A percentile compares a stretch with the other conserved stretches of the same genome.
These are phyloP conservation scores for Chionis minor DNA, from an alignment of 2,113 vertebrate genomes.

Conservation along the genomic window DNA sequence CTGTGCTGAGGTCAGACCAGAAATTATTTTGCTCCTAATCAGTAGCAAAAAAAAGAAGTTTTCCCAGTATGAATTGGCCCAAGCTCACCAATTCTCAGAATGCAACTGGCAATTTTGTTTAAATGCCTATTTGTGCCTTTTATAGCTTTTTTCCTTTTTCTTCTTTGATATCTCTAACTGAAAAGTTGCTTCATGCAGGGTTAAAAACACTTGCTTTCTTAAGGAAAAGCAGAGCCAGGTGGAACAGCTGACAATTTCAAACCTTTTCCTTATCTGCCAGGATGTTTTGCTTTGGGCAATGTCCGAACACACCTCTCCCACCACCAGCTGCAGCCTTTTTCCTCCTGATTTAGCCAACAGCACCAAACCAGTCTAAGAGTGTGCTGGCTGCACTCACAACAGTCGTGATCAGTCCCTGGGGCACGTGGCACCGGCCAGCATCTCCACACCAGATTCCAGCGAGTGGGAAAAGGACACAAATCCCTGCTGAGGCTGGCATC, in stretches of 20 bases:
- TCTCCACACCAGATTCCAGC: not conserved
- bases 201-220: not conserved
- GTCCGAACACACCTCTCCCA: not conserved
- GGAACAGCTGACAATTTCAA: not conserved
- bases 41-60: not conserved
- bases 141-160: not conserved
- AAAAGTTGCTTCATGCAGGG: not conserved
- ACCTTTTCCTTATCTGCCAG: not conserved
- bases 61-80: not conserved
- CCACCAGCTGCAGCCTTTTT: not conserved
- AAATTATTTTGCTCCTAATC: not conserved
- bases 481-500: fast-evolving
- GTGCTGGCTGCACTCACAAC: not conserved
- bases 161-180: not conserved
- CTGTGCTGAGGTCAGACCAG: not conserved
- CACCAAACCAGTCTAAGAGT: not conserved
- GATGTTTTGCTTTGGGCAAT: not conserved
- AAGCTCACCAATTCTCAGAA: not conserved
- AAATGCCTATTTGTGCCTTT: not conserved
- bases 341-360: not conserved
- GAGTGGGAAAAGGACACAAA: not conserved
- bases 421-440: not conserved
- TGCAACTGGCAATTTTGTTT: not conserved
- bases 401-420: fast-evolving
- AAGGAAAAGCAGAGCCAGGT: not conserved